Conservation (phyloP, 2,797 vertebrate species). For the Coranthus polyacanthus region DNA sequence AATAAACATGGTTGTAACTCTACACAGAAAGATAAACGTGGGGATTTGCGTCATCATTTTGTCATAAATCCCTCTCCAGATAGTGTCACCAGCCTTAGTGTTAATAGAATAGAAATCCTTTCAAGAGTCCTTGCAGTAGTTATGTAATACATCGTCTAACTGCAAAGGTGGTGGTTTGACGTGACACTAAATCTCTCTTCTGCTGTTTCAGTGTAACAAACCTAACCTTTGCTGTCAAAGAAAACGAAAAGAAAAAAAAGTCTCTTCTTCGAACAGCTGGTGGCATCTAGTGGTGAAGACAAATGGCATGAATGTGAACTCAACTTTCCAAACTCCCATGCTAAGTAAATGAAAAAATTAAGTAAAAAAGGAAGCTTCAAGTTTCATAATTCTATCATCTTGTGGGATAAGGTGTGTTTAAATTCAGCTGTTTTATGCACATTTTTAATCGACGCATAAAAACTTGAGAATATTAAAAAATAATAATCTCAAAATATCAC, state of each 20-base stretch:
- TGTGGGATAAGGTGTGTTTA: too few relatives aligned
- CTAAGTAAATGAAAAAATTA: too few relatives aligned
- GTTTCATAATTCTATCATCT: too few relatives aligned
- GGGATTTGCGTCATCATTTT: slow-evolving; percentile 46
- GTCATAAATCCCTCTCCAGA: slow-evolving; percentile 35
- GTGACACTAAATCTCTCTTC: slow-evolving; percentile 19
- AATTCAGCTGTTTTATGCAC: too few relatives aligned
- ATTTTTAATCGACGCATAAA: too few relatives aligned
- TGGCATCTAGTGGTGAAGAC: too few relatives aligned
- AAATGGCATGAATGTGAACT: too few relatives aligned
- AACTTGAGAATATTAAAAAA: too few relatives aligned
- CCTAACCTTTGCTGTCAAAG: too few relatives aligned
- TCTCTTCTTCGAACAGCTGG: slow-evolving; percentile 1
- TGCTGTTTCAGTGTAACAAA: slow-evolving; percentile 20
- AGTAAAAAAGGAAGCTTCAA: too few relatives aligned
- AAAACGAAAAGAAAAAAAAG: slow-evolving; percentile 19
- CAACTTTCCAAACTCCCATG: too few relatives aligned
- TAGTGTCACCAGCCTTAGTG: slow-evolving; percentile 21
- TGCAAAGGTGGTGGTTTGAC: slow-evolving; percentile 48
- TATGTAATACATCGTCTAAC: slow-evolving; percentile 43
- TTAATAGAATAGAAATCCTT: slow-evolving; percentile 46
- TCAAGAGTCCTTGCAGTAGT: slow-evolving; percentile 11
- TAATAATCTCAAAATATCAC: too few relatives aligned
- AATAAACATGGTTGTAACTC: slow-evolving; percentile 23
- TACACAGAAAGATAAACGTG: slow-evolving; percentile 21